Evolutionary conservation across 2,797 vertebrate genomes (phyloP).

Genomic region (Trichosurus vulpecula): DNA sequence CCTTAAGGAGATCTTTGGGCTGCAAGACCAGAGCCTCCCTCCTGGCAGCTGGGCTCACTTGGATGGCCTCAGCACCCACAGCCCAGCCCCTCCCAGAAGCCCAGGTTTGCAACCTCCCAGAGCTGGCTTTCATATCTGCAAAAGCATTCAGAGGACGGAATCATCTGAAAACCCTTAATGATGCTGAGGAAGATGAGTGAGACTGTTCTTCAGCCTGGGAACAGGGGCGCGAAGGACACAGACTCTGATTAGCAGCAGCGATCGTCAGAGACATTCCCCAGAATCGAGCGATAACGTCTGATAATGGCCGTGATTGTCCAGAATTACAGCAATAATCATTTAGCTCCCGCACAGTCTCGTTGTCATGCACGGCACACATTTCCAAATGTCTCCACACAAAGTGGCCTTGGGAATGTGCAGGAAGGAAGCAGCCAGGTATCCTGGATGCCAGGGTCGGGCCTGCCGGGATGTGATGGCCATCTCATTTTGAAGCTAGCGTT

Average conservation of each 20-base stretch:
- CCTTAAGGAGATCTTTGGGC: too few species aligned
- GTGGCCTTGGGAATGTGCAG: neutral
- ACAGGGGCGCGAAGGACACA: conserved; percentile 61
- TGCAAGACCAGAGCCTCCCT: too few species aligned
- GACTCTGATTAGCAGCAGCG: conserved; percentile 63
- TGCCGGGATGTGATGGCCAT: too few species aligned
- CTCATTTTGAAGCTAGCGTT: too few species aligned
- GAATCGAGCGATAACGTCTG: conserved; percentile 71
- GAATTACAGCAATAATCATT: conserved; percentile 64
- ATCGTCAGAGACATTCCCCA: conserved; percentile 73
- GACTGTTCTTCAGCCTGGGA: conserved; percentile 57
- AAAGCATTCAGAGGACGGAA: conserved; percentile 68
- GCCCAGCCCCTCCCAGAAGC: conserved; percentile 50
- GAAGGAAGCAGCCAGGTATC: neutral
- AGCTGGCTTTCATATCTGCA: conserved; percentile 30
- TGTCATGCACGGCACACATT: conserved; percentile 56
- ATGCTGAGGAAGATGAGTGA: conserved; percentile 39
- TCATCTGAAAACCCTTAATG: conserved; percentile 36
- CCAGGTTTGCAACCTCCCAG: conserved; percentile 55
- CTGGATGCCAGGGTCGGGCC: too few species aligned
- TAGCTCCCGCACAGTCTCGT: conserved; percentile 70
- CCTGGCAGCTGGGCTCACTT: too few species aligned
- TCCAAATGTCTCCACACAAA: conserved; percentile 49
- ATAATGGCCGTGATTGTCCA: conserved; percentile 68
- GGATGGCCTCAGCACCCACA: too few species aligned